Percentiles rank a stretch among this genome's conserved stretches.
Evolutionary conservation across 2,888 invertebrate genomes (phyloP).

Genomic region (Ashinkailepas kermadecensis): DNA sequence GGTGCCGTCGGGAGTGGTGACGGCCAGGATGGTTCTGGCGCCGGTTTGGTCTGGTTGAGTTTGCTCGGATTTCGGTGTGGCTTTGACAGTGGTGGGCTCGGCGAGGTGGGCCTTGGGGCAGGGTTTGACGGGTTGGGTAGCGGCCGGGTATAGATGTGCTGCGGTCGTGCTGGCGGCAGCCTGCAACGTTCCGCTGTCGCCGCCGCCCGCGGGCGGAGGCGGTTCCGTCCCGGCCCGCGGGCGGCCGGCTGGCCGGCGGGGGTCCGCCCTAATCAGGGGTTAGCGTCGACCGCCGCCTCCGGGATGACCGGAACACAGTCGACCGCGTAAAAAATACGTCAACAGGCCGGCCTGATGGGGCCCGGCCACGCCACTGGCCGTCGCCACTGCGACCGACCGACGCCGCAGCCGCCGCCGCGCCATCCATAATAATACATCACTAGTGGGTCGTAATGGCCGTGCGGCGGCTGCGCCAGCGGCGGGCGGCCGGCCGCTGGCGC

Average conservation of each 20-base stretch:
- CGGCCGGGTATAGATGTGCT: not conserved
- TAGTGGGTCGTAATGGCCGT: not conserved
- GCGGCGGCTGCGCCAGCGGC: not conserved
- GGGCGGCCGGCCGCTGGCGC: not conserved
- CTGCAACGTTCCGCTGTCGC: not conserved
- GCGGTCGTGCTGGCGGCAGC: not conserved
- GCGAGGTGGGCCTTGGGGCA: too few species aligned
- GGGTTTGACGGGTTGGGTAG: too few species aligned
- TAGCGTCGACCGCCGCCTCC: not conserved
- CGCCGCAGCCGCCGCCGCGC: not conserved
- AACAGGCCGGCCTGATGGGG: not conserved
- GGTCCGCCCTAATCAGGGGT: conserved; percentile 4
- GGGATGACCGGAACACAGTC: not conserved
- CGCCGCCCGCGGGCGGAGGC: not conserved
- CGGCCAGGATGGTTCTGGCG: too few species aligned
- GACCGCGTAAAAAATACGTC: conserved; percentile 12
- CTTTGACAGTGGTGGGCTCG: too few species aligned
- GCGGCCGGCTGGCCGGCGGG: not conserved
- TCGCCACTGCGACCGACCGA: not conserved
- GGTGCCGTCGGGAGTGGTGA: too few species aligned
- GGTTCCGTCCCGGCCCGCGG: not conserved
- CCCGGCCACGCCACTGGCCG: not conserved
- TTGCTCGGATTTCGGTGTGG: too few species aligned
- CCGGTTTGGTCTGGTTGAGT: too few species aligned
- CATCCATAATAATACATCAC: conserved; percentile 11